phyloP scores from a whole-genome alignment of 2,113 vertebrate genomes.

The Ranitomeya variabilis region DNA sequence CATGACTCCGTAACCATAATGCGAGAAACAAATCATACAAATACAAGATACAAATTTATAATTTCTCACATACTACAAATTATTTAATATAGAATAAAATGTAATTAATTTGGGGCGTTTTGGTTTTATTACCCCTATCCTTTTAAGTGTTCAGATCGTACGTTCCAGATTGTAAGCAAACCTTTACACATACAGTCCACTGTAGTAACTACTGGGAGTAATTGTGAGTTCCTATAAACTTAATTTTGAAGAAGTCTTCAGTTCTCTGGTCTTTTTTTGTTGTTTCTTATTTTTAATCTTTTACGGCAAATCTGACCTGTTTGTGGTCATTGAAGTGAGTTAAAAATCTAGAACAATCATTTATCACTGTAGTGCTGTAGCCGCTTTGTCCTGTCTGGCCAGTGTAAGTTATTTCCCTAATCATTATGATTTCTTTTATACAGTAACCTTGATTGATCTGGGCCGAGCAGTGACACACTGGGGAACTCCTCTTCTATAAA shows the following conservation, averaged over 20 bases:
- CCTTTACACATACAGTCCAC: background rate
- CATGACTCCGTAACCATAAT: too few relatives aligned
- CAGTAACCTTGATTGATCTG: conserved; percentile 45
- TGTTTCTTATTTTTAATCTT: background rate
- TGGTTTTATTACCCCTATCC: background rate
- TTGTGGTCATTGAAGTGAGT: background rate
- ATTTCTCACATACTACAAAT: too few relatives aligned
- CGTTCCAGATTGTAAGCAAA: background rate
- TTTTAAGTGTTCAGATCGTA: background rate
- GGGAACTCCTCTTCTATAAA: conserved; percentile 40
- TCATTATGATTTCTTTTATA: conserved; percentile 40
- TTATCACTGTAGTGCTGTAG: background rate
- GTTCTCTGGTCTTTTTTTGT: background rate
- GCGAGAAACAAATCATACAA: too few relatives aligned
- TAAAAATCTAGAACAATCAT: background rate
- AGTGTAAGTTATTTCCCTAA: conserved; percentile 22
- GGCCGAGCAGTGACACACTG: conserved; percentile 7
- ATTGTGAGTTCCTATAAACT: background rate
- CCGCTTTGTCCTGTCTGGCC: background rate
- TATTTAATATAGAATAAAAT: too few relatives aligned
- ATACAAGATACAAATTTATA: too few relatives aligned
- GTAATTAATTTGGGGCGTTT: background rate
- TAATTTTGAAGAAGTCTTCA: background rate
- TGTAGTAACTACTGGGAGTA: background rate
- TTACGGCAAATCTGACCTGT: background rate